Evolutionary conservation across 2,113 vertebrate species (phyloP), one percentile per base, ranked within the genome.

Genomic region (Onychostoma macrolepis): DNA sequence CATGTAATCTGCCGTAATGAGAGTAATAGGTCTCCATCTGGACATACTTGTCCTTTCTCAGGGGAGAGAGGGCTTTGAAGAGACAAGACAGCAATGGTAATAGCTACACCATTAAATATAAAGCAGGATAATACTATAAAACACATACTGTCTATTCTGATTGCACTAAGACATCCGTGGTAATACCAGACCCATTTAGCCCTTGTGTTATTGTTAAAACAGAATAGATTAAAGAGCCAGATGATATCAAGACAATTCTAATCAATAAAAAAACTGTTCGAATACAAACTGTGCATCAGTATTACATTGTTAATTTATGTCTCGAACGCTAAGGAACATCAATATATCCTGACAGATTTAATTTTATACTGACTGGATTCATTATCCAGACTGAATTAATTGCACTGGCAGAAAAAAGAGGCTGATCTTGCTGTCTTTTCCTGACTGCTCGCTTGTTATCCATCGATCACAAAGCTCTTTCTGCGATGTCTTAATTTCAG

Each of bases 1-100:
- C 71, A 80, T 88, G 80, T 65, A 45, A 58, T 83, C n/a, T 56
- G 33, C 71, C 4, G 21, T 74, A 61, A 63, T 80, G 78, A 80
- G 26, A 50, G 67, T 75, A 80, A 61, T 74, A 72, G 67, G 48
- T 76, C 63, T 85, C 65, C 79, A 50, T 79, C 88, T 80, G 80
- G 77, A 84, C 63, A 76, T 80, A 36, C 41, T 76, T 48, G 28
- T 50, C 50, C 30, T 58, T 56, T 75, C 77, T 33, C 50, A 58
- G 30, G 21, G 30, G 30, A 38, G 50, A 36, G 50, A 58, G 50
- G 0, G 33, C 56, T 58, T 56, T 80, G 30, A 58, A 58, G 77
- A 80, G 36, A 80, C 50, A 80, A 36, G 53, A 80, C 30, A 80
- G 50, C 13, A 63, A 72, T 38, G 6, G 53, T 61, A 80, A 80